These are phyloP conservation scores for Bombus waltoni DNA, from an alignment of 1,140 invertebrate species.

Conservation along the genomic window DNA sequence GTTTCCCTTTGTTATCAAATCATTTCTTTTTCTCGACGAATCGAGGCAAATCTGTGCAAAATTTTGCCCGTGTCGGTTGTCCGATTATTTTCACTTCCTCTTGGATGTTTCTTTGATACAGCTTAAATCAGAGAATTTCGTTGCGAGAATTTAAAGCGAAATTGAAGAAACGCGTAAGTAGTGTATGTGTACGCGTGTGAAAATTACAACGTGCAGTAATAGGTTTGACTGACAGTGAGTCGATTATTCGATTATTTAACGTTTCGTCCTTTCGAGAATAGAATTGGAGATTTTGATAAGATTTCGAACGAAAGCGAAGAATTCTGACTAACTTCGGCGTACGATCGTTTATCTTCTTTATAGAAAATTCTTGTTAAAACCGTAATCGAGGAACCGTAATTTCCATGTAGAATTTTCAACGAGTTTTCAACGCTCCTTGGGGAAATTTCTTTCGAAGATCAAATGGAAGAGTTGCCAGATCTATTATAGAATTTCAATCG, in stretches of 20 bases:
- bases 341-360: too few species aligned
- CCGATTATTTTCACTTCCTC: not conserved
- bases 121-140: not conserved
- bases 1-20: not conserved
- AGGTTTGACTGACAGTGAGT: not conserved
- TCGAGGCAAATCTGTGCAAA: not conserved
- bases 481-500: too few species aligned
- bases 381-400: too few species aligned
- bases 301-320: too few species aligned
- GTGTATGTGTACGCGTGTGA: not conserved
- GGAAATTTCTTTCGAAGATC: too few species aligned
- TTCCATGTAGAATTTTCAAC: too few species aligned
- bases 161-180: not conserved
- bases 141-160: not conserved
- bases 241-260: not conserved
- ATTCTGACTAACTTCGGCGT: too few species aligned
- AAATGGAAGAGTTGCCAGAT: too few species aligned
- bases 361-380: too few species aligned
- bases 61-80: not conserved
- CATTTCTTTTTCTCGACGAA: not conserved
- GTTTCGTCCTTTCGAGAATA: not conserved
- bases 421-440: too few species aligned
- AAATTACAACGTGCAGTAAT: not conserved
- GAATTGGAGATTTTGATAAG: not conserved
- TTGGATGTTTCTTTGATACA: not conserved